Evolutionary conservation across 2,113 vertebrate genomes (phyloP).

Genomic region (Fulmarus glacialis): DNA sequence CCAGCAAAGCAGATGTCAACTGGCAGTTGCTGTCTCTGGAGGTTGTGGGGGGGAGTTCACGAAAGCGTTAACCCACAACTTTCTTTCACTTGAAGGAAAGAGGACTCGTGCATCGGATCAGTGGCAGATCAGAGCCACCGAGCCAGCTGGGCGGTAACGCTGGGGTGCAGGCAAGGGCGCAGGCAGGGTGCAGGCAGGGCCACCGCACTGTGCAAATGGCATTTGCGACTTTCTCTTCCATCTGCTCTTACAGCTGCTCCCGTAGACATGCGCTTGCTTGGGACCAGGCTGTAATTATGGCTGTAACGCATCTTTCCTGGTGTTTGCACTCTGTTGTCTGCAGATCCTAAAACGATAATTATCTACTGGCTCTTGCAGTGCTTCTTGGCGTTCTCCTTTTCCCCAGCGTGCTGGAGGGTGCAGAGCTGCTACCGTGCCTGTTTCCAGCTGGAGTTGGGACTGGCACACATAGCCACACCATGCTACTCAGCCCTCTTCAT

Average conservation of each 20-base stretch:
- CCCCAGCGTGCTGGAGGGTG: neutral
- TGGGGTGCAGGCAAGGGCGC: neutral
- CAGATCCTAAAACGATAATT: neutral
- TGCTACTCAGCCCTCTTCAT: rapidly evolving
- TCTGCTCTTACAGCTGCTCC: neutral
- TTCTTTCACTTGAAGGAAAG: neutral
- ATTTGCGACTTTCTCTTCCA: neutral
- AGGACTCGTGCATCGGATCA: neutral
- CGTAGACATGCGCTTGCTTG: neutral
- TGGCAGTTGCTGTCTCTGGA: neutral
- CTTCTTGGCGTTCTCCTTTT: neutral
- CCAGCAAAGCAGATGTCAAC: neutral
- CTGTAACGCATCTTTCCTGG: neutral
- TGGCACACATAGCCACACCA: neutral
- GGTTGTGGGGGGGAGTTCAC: neutral
- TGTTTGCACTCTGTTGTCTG: neutral
- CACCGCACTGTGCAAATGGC: rapidly evolving
- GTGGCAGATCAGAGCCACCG: neutral
- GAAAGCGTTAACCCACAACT: neutral
- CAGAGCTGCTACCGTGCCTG: neutral
- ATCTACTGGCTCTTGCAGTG: neutral
- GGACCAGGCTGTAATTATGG: neutral
- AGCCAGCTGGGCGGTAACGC: neutral
- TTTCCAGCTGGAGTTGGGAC: neutral
- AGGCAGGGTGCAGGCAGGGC: neutral